These are phyloP conservation scores for Chloebia gouldiae DNA, from an alignment of 2,113 vertebrate genomes.

Conservation along the genomic window DNA sequence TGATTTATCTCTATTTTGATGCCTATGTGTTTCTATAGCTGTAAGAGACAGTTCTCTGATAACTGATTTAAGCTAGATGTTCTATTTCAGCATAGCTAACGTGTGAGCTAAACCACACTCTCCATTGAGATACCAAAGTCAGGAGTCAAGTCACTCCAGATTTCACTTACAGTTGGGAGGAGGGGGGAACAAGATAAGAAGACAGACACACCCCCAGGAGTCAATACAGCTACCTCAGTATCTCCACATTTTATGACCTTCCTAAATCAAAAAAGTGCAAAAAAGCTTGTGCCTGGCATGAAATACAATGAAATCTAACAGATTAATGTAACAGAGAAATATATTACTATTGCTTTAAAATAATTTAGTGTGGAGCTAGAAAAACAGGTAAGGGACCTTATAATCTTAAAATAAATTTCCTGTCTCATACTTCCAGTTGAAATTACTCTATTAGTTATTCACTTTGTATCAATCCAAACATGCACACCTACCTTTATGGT, in stretches of 20 bases:
- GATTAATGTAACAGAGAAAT: background rate
- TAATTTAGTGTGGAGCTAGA: background rate
- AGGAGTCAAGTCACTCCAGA: background rate
- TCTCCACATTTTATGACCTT: background rate
- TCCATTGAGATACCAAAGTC: fast-evolving
- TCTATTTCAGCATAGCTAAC: background rate
- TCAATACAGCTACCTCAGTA: background rate
- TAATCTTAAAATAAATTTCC: background rate
- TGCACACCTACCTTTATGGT: slow-evolving; percentile 66
- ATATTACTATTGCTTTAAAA: background rate
- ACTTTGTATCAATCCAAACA: background rate
- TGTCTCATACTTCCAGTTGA: background rate
- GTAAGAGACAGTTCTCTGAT: background rate
- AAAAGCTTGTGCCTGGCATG: background rate
- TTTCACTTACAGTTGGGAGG: background rate
- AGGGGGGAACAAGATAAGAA: background rate
- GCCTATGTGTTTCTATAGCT: background rate
- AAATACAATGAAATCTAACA: background rate
- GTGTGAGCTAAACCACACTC: background rate
- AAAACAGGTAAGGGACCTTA: background rate
- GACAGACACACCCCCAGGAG: background rate
- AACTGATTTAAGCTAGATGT: background rate
- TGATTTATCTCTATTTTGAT: background rate
- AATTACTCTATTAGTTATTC: background rate
- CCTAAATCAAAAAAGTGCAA: background rate